Conservation (phyloP, 2,113 vertebrate genomes). For the Pluvialis apricaria region DNA sequence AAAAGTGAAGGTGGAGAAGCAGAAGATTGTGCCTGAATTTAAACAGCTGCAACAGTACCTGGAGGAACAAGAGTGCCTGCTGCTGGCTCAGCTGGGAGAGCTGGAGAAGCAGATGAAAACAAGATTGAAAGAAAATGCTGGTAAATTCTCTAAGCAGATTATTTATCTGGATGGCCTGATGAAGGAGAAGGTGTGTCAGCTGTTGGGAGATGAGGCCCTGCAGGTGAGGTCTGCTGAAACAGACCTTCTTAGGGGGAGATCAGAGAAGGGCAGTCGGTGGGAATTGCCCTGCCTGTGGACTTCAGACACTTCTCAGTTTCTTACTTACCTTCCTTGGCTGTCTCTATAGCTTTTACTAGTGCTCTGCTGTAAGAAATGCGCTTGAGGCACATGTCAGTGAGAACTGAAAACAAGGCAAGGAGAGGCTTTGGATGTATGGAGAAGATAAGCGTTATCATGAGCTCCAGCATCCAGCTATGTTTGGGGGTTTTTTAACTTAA, state of each 20-base stretch:
- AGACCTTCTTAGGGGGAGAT: background rate
- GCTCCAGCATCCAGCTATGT: background rate
- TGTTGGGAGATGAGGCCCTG: background rate
- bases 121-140: background rate
- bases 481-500: background rate
- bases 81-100: background rate
- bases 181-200: background rate
- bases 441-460: conserved; percentile 13
- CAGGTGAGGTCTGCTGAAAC: background rate
- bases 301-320: background rate
- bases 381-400: background rate
- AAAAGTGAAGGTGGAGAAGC: background rate
- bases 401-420: background rate
- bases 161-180: background rate
- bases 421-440: background rate
- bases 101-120: background rate
- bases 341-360: background rate
- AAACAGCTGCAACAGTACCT: background rate
- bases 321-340: background rate
- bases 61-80: background rate
- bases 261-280: background rate
- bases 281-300: background rate
- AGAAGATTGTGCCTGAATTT: background rate
- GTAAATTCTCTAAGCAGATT: background rate
- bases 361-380: background rate